Evolutionary conservation across 2,113 vertebrate genomes (phyloP).

Genomic region (Malaclemys terrapin): DNA sequence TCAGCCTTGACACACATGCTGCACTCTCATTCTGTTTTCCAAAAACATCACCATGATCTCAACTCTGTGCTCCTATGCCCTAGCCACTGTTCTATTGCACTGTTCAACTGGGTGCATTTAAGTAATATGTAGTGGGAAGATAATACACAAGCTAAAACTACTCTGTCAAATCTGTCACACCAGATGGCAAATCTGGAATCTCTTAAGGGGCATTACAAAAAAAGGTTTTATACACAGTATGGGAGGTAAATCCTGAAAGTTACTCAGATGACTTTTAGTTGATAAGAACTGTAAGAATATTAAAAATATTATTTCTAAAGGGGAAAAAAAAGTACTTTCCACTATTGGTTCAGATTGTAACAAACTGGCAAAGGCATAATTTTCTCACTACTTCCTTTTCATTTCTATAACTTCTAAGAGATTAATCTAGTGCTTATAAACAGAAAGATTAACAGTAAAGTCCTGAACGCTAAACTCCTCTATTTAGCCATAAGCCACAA

Average conservation of each 20-base stretch:
- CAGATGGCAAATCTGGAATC: not conserved
- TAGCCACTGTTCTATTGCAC: accelerated
- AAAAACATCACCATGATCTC: not conserved
- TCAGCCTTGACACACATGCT: not conserved
- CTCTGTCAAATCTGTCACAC: not conserved
- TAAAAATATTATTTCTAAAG: not conserved
- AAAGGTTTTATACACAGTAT: not conserved
- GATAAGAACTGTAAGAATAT: not conserved
- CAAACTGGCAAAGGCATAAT: accelerated
- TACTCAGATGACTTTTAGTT: not conserved
- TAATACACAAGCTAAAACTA: not conserved
- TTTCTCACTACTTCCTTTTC: not conserved
- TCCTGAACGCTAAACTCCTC: not conserved
- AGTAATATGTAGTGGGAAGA: not conserved
- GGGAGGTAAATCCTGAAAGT: not conserved
- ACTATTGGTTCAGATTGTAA: not conserved
- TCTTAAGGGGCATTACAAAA: not conserved
- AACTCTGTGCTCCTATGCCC: not conserved
- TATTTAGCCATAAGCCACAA: not conserved
- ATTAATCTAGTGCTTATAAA: not conserved
- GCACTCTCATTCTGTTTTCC: accelerated
- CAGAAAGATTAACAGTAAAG: not conserved
- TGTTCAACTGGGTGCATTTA: not conserved
- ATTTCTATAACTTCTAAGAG: not conserved
- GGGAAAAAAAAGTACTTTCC: not conserved